A percentile compares a stretch with the other conserved stretches of the same genome.
phyloP scores from a whole-genome alignment of 2,888 invertebrate species.

The Callinectes sapidus region DNA sequence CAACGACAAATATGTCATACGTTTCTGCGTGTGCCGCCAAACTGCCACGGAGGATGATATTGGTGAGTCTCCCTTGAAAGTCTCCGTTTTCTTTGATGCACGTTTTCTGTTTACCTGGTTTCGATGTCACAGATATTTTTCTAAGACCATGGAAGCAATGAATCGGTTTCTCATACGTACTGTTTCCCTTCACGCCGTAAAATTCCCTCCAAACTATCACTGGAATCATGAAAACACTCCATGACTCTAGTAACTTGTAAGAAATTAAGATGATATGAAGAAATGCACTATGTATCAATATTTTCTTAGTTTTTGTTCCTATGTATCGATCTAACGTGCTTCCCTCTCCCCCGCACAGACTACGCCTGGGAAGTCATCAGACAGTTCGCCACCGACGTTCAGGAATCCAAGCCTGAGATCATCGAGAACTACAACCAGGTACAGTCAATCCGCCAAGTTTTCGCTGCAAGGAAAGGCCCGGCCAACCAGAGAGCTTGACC shows the following conservation, averaged over 20 bases:
- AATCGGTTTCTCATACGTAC: no score
- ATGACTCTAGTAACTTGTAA: no score
- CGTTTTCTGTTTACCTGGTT: background rate
- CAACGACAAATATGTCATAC: slow-evolving; percentile 91
- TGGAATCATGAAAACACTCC: background rate
- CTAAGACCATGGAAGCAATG: no score
- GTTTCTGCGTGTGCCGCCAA: slow-evolving; percentile 95
- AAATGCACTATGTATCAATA: background rate
- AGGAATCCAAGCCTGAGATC: slow-evolving; percentile 60
- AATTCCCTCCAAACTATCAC: background rate
- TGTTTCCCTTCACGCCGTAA: no score
- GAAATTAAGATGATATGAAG: no score
- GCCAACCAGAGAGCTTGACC: background rate
- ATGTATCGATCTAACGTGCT: background rate
- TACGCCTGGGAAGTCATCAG: slow-evolving; percentile 89
- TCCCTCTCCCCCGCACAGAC: slow-evolving; percentile 78
- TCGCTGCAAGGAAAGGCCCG: background rate
- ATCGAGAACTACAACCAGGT: slow-evolving; percentile 56
- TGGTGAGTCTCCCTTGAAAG: slow-evolving; percentile 78
- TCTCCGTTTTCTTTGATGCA: background rate
- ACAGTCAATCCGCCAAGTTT: background rate
- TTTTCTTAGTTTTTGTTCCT: background rate
- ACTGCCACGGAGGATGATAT: slow-evolving; percentile 90
- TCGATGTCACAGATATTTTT: background rate
- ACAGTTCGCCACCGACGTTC: slow-evolving; percentile 84